Base-by-base conservation (phyloP, 1,140 invertebrate genomes). In the Carposina sasakii region DNA sequence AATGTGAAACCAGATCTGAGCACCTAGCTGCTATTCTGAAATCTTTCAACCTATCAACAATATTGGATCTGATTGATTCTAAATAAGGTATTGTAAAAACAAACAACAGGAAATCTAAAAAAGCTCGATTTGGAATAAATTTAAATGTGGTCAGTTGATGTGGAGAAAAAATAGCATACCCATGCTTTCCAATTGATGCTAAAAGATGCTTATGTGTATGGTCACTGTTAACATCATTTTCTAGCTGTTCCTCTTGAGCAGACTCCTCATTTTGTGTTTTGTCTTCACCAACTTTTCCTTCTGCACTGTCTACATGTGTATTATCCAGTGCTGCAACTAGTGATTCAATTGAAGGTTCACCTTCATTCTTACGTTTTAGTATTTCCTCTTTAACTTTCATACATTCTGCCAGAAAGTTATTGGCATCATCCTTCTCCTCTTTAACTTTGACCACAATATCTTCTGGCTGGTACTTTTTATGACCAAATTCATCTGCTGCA, bases 401-500 rank as follows among this genome's bases (percentile, higher is more conserved):
- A 53, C 83, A 85, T 54, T 85, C 81, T 33, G 60, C 50, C 42
- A 85, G 67, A 52, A 67, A 83, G n/a, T n/a, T n/a, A n/a, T n/a
- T n/a, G n/a, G n/a, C n/a, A 45, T 76, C 71, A 39, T 43, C 33
- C 12, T 65, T 41, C 26, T 72, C 58, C 24, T 64, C 44, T 41
- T 68, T 60, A 0, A 74, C 44, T 61, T 68, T 77, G 1, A 81
- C 67, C 20, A 63, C 3, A 33, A 82, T 63, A 37, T 75, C 63
- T 57, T 73, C 61, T n/a, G 76, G 71, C 57, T 70, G 37, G 63
- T 71, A 81, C 41, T 83, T 85, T 42, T 75, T 81, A 34, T 83
- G 81, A 12, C 83, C 83, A 76, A 85, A 85, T 17, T 81, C 78
- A 54, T 85, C 67, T 22, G 61, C 59, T 39, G 71, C 72, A 64